Conservation (phyloP, 1,140 invertebrate genomes). For the Drosophila serrata region DNA sequence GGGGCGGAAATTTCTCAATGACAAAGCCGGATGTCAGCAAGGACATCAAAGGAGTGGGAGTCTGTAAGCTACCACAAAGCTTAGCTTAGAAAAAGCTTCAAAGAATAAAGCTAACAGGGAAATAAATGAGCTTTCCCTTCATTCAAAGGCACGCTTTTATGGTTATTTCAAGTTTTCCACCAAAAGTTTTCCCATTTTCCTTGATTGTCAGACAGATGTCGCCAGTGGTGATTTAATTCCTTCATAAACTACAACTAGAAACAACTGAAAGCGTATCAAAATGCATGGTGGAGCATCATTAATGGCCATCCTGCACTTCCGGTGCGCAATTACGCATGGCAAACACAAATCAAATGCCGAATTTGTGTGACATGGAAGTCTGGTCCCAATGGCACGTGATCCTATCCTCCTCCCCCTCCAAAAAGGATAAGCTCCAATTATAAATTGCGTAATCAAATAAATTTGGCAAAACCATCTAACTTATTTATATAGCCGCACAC, state of each 20-base stretch:
- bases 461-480: slow-evolving; percentile 58
- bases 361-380: slow-evolving; percentile 62
- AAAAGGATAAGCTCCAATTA: slow-evolving; percentile 68
- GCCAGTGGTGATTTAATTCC: slow-evolving; percentile 1
- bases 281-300: slow-evolving; percentile 61
- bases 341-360: slow-evolving; percentile 71
- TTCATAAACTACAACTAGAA: slow-evolving; percentile 7
- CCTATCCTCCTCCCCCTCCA: not conserved
- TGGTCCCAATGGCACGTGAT: slow-evolving; percentile 54
- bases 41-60: slow-evolving; percentile 36
- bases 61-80: slow-evolving; percentile 10
- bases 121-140: not conserved
- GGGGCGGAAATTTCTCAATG: slow-evolving; percentile 62
- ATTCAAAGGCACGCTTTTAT: not conserved
- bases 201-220: slow-evolving; percentile 27
- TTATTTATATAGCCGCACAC: slow-evolving; percentile 61
- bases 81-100: slow-evolving; percentile 7
- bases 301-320: slow-evolving; percentile 70
- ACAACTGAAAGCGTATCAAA: slow-evolving; percentile 24
- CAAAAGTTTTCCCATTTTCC: not conserved
- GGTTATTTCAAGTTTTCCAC: slow-evolving; percentile 3
- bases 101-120: slow-evolving; percentile 3
- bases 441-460: slow-evolving; percentile 77
- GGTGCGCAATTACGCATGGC: slow-evolving; percentile 75
- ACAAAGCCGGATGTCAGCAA: slow-evolving; percentile 50